Conservation (phyloP, 2,113 vertebrate genomes). For the Hemiscyllium ocellatum region DNA sequence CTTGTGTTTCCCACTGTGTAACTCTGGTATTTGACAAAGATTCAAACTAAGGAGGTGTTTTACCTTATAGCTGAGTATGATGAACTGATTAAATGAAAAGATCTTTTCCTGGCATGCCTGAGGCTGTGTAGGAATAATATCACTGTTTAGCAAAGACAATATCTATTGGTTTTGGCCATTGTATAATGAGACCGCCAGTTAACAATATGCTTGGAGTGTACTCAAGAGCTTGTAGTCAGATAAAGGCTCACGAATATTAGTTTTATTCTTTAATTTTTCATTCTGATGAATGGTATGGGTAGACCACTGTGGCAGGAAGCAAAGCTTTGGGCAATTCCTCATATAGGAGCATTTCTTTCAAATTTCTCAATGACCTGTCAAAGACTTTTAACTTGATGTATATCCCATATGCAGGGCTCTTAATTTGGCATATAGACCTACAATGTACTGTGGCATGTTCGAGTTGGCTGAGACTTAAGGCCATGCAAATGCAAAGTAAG, state of each 20-base stretch:
- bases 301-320: conserved; percentile 26
- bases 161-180: conserved; percentile 31
- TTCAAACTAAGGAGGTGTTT: conserved; percentile 30
- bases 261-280: conserved; percentile 39
- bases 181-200: conserved; percentile 38
- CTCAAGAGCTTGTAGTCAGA: conserved; percentile 37
- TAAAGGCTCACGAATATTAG: conserved; percentile 38
- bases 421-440: conserved; percentile 29
- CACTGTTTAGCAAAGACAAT: neutral
- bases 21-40: conserved; percentile 10
- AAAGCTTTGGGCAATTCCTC: neutral
- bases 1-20: neutral
- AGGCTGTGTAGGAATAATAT: conserved; percentile 2
- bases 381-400: conserved; percentile 31
- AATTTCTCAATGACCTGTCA: conserved; percentile 36
- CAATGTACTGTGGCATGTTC: neutral
- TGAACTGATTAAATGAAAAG: conserved; percentile 36
- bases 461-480: conserved; percentile 32
- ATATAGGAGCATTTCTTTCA: conserved; percentile 35
- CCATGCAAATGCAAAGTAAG: conserved; percentile 28
- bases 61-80: conserved; percentile 11
- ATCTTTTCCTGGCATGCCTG: neutral
- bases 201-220: conserved; percentile 28
- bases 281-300: conserved; percentile 35
- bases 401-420: neutral